These are phyloP conservation scores for Desmophyllum pertusum DNA, from an alignment of 92 coral and sea anemone genomes.

Conservation along the genomic window DNA sequence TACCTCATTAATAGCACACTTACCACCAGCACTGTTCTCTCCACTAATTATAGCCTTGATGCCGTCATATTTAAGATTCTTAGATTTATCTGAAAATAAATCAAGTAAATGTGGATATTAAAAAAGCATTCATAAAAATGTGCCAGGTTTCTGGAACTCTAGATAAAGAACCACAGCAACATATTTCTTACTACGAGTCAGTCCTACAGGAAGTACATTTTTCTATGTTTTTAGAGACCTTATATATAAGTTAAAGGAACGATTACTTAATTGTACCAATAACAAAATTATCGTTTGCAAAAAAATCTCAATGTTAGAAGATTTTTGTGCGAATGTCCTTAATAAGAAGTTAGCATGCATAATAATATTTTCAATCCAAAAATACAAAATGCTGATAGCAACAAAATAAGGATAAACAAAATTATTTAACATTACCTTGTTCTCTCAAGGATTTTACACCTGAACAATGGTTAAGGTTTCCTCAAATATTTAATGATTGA, in stretches of 20 bases:
- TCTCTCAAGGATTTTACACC: conserved; percentile 62
- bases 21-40: conserved; percentile 78
- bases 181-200: too few relatives aligned
- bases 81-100: conserved; percentile 68
- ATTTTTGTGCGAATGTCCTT: too few relatives aligned
- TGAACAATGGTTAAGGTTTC: conserved; percentile 55
- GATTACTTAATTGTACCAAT: too few relatives aligned
- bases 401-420: background rate
- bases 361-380: background rate
- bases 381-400: background rate
- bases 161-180: too few relatives aligned
- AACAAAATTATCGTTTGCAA: too few relatives aligned
- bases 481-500: too few relatives aligned
- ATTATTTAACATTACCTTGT: conserved; percentile 42
- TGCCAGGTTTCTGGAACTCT: too few relatives aligned
- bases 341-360: too few relatives aligned
- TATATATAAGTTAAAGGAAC: too few relatives aligned
- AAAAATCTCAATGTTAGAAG: too few relatives aligned
- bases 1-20: background rate
- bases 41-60: conserved; percentile 89
- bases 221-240: too few relatives aligned
- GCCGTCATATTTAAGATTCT: conserved; percentile 84
- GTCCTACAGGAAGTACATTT: too few relatives aligned
- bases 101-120: background rate
- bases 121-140: background rate